Evolutionary conservation across 2,797 vertebrate species (phyloP).

Genomic region (Manis crassicaudata): DNA sequence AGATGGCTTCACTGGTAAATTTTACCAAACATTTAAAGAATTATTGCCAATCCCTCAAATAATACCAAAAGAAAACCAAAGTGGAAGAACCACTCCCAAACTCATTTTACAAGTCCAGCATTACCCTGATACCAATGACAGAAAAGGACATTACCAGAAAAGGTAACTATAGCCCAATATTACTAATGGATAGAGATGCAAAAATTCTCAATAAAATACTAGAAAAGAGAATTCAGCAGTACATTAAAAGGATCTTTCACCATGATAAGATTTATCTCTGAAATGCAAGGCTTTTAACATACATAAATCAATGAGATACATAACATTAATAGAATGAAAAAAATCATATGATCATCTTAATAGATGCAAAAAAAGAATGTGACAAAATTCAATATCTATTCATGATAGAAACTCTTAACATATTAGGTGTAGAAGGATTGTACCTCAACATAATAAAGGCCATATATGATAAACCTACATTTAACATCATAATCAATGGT

Average conservation of each 20-base stretch:
- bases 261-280: not conserved
- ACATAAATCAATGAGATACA: not conserved
- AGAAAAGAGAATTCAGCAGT: not conserved
- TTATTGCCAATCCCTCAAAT: no score
- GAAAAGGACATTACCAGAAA: not conserved
- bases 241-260: not conserved
- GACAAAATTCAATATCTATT: not conserved
- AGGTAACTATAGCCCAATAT: not conserved
- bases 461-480: not conserved
- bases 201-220: not conserved
- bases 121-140: not conserved
- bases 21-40: not conserved
- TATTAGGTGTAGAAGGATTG: not conserved
- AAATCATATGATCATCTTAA: not conserved
- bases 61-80: not conserved
- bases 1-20: not conserved
- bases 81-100: not conserved
- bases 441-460: not conserved
- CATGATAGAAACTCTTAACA: not conserved
- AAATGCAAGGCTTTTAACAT: not conserved
- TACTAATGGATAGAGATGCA: not conserved
- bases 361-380: not conserved
- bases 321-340: not conserved
- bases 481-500: not conserved
- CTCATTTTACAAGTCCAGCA: not conserved